Conservation (phyloP, 2,888 invertebrate genomes). For the Chromoteleia sp. region DNA sequence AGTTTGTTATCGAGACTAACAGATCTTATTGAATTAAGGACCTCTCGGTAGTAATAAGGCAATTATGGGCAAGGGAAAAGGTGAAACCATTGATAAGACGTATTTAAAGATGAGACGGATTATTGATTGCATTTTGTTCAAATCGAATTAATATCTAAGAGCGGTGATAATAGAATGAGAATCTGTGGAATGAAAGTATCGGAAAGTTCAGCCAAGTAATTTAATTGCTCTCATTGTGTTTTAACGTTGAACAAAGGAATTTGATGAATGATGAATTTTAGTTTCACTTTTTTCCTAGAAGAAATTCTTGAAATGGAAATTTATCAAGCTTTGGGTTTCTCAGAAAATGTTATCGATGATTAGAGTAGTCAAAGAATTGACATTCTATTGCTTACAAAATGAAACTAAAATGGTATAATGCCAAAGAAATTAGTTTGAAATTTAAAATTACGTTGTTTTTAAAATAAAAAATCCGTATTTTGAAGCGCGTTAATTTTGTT, state of each 20-base stretch:
- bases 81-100: constrained; percentile 49
- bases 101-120: constrained; percentile 51
- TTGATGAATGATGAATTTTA: constrained; percentile 1
- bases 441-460: too few species aligned
- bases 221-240: constrained; percentile 26
- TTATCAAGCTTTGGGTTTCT: too few species aligned
- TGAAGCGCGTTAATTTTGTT: too few species aligned
- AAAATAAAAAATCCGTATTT: too few species aligned
- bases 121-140: constrained; percentile 54
- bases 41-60: constrained; percentile 59
- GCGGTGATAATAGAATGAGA: constrained; percentile 24
- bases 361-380: too few species aligned
- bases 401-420: too few species aligned
- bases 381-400: too few species aligned
- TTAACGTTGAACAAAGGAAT: constrained; percentile 6
- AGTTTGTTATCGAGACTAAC: constrained; percentile 53
- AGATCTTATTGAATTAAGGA: constrained; percentile 56
- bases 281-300: not conserved
- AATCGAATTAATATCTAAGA: constrained; percentile 43
- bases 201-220: constrained; percentile 15
- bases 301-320: not conserved
- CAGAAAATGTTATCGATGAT: too few species aligned
- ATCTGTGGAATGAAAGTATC: constrained; percentile 31
- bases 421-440: too few species aligned
- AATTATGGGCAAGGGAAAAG: constrained; percentile 50